Base-by-base conservation (phyloP, 2,888 invertebrate species). In the Rhimphoctona megacephalus region DNA sequence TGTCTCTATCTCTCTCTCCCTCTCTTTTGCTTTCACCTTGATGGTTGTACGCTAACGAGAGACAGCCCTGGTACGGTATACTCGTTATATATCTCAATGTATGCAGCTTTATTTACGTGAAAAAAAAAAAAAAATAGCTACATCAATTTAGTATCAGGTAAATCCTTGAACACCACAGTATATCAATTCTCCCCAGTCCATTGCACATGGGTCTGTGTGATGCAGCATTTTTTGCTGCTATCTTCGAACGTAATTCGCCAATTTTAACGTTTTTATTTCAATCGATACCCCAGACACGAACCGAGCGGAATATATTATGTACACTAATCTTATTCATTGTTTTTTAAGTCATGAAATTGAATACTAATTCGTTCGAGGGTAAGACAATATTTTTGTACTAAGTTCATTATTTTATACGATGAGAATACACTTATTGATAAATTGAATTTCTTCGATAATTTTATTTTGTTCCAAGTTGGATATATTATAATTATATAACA, bases 1-100 rank as follows among this genome's bases (percentile, higher is more conserved):
- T 25, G 61, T 82, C 30, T 54, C 64, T 78, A 14, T 81, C 69
- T 82, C 30, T 54, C 64, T 78, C 19, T 81, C 69, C 70, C n/a
- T 83, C 72, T 77, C 43, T 66, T 61, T 82, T 52, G 30, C n/a
- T 39, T n/a, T 64, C n/a, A 54, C 46, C 66, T 46, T 36, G 61
- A 61, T 61, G 66, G 19, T n/a, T 43, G 14, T 25, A 39, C n/a
- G 30, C 36, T 79, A 69, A 79, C 69, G 79, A 69, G 79, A 79
- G 30, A 66, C 36, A 66, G 22, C 39, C 43, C 61, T 46, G 36
- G 36, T 43, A 57, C 52, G 22, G 36, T 39, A 57, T 61, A 61
- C 61, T 43, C 61, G 46, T 39, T 46, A 49, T 72, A 33, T 33
- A 72, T 72, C 72, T 72, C 52, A 30, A 70, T 70, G 46, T 46